A percentile compares a stretch with the other conserved stretches of the same genome.
These are phyloP conservation scores for Cheilosia urbana DNA, from an alignment of 2,888 invertebrate species.

Conservation along the genomic window DNA sequence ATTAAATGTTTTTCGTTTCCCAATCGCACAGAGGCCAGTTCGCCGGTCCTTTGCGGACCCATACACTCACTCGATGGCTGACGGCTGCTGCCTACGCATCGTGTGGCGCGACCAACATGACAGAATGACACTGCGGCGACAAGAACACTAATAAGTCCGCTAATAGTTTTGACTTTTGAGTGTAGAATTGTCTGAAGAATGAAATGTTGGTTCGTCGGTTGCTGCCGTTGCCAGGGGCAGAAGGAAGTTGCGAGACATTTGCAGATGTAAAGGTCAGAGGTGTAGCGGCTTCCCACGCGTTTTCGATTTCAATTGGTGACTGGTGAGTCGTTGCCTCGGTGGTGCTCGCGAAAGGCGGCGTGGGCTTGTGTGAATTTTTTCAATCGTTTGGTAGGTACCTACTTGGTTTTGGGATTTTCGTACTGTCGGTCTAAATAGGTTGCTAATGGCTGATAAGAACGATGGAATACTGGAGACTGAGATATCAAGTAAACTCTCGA, in stretches of 20 bases:
- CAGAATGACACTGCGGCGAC: constrained; percentile 67
- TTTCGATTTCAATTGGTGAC: constrained; percentile 26
- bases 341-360: not conserved
- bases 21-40: constrained; percentile 37
- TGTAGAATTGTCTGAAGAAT: constrained; percentile 39
- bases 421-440: too few species aligned
- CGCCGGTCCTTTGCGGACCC: not conserved
- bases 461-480: too few species aligned
- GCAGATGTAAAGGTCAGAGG: constrained; percentile 65
- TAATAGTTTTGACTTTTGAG: constrained; percentile 74
- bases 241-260: constrained; percentile 32
- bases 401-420: too few species aligned
- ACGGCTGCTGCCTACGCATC: constrained; percentile 71
- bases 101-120: constrained; percentile 59
- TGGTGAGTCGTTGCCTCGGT: not conserved
- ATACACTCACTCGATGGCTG: constrained; percentile 2
- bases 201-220: constrained; percentile 26
- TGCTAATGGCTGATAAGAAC: too few species aligned
- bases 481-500: too few species aligned
- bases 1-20: constrained; percentile 64
- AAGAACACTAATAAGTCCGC: constrained; percentile 73
- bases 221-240: not conserved
- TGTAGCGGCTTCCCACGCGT: constrained; percentile 52
- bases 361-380: not conserved
- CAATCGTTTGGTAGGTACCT: too few species aligned